Base-by-base conservation (phyloP, 2,888 invertebrate species). In the Chrysolina americana region DNA sequence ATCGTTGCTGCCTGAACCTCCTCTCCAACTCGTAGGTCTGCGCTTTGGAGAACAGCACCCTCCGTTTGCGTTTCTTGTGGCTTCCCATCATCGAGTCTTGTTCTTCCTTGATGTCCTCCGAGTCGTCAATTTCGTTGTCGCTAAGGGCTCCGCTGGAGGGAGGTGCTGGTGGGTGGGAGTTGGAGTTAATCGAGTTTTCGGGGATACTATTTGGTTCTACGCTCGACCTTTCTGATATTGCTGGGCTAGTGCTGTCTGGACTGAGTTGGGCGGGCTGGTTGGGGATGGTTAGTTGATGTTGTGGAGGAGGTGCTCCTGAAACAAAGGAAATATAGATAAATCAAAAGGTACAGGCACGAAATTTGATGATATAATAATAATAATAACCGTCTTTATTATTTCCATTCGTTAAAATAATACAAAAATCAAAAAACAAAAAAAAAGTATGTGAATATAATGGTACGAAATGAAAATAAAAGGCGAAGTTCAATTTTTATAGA, bases 21-120 rank as follows among this genome's bases (percentile, higher is more conserved):
- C 98, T 90, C 87, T 99, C 98, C 80, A 99, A 87, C 87, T 99
- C 98, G 89, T 96, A 98, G 0, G 98, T 99, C 87, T 99, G 99
- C 0, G 97, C 96, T 89, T 98, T 99, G 68, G 98, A 98, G 89
- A 99, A 99, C 1, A 99, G 91, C 0, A 99, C 98, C 2, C 99
- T 92, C 70, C 99, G 92, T 89, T 99, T 99, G 74, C 98, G 92
- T 85, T 98, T 97, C 88, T 98, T 97, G 85, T 94, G 94, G 62
- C 75, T 71, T 13, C 72, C 86, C 89, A 65, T 53, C 17, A 88
- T 86, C 85, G 82, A 84, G 81, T 87, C 78, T 85, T 85, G 89
- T 56, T 90, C 89, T 47, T 89, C 89, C 69, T 78, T 78, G 17
- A 70, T 53, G 59, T 92, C 92, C 73, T 92, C 92, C 64, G 91